phyloP scores from a whole-genome alignment of 2,888 invertebrate species.

The Lepidocyrtinus sp. region DNA sequence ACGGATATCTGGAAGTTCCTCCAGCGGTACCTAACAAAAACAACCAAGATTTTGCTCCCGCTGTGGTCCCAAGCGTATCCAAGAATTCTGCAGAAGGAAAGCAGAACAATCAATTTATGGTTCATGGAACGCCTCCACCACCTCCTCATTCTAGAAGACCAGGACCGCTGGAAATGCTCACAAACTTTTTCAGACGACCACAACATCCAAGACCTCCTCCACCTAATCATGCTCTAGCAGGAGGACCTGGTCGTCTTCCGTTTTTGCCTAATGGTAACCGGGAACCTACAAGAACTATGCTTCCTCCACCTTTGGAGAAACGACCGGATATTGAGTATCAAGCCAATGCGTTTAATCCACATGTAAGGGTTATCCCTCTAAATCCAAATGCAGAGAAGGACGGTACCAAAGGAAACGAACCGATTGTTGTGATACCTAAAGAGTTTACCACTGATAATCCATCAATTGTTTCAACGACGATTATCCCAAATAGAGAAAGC shows the following conservation, averaged over 20 bases:
- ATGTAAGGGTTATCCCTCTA: slow-evolving; percentile 60
- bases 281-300: slow-evolving; percentile 50
- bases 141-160: slow-evolving; percentile 54
- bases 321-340: slow-evolving; percentile 45
- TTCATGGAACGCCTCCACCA: slow-evolving; percentile 19
- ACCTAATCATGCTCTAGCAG: slow-evolving; percentile 7
- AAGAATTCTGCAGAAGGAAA: slow-evolving; percentile 53
- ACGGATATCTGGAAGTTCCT: slow-evolving; percentile 45
- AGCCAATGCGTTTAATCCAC: slow-evolving; percentile 52
- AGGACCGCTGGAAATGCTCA: slow-evolving; percentile 62
- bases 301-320: slow-evolving; percentile 51
- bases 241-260: slow-evolving; percentile 44
- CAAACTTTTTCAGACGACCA: slow-evolving; percentile 65
- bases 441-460: slow-evolving; percentile 27
- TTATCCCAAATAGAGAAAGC: slow-evolving; percentile 35
- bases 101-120: slow-evolving; percentile 32
- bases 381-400: slow-evolving; percentile 56
- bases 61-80: slow-evolving; percentile 16
- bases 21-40: slow-evolving; percentile 40
- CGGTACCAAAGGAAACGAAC: slow-evolving; percentile 50
- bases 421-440: slow-evolving; percentile 34
- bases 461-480: slow-evolving; percentile 19
- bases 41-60: slow-evolving; percentile 30
- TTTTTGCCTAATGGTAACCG: slow-evolving; percentile 32
- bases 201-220: slow-evolving; percentile 23